These are phyloP conservation scores for Acanthurus leucopareius DNA, from an alignment of 2,797 vertebrate species.

Conservation along the genomic window DNA sequence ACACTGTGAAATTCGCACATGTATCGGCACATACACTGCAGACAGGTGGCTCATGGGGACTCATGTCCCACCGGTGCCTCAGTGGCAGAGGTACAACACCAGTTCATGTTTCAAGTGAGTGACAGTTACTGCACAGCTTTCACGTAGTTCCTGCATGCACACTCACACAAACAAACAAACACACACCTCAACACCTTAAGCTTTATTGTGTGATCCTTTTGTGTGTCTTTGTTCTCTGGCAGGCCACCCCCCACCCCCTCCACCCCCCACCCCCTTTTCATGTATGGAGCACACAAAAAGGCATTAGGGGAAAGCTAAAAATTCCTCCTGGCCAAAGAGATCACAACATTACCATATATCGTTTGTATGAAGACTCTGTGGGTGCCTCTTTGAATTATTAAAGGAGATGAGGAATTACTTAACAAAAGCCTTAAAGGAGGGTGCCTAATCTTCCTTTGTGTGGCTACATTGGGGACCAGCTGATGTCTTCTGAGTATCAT, in stretches of 20 bases:
- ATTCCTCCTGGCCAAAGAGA: conserved; percentile 58
- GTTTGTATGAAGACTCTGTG: conserved; percentile 57
- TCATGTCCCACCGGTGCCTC: conserved; percentile 60
- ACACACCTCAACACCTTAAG: conserved; percentile 23
- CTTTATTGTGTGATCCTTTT: conserved; percentile 47
- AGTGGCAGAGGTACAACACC: conserved; percentile 67
- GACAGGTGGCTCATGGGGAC: conserved; percentile 73
- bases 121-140: conserved; percentile 58
- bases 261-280: neutral
- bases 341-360: conserved; percentile 65
- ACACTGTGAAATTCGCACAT: conserved; percentile 46
- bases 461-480: conserved; percentile 69
- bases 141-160: conserved; percentile 12
- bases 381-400: conserved; percentile 81
- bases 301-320: conserved; percentile 49
- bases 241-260: neutral
- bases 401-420: conserved; percentile 80
- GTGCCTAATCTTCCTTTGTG: conserved; percentile 80
- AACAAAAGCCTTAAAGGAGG: conserved; percentile 78
- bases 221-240: conserved; percentile 46
- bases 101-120: conserved; percentile 76
- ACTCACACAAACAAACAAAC: conserved; percentile 24
- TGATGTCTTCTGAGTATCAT: conserved; percentile 71
- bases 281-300: conserved; percentile 62
- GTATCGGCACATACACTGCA: conserved; percentile 24